A percentile compares a stretch with the other conserved stretches of the same genome.
phyloP scores from a whole-genome alignment of 2,888 invertebrate species.

The Clanis bilineata region DNA sequence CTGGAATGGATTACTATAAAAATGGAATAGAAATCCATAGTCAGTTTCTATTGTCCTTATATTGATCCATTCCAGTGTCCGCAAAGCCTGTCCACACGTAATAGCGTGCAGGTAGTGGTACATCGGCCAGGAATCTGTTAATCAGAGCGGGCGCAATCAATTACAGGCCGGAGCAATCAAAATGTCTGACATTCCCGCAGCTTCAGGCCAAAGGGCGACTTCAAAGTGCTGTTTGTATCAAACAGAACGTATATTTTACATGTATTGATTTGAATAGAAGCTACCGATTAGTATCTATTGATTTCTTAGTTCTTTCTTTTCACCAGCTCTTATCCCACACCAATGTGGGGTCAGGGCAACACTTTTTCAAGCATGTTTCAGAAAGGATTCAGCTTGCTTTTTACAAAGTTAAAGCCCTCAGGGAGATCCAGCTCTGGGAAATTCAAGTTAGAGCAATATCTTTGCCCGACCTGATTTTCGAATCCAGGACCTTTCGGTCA shows the following conservation, averaged over 20 bases:
- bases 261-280: background rate
- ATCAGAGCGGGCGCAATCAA: slow-evolving; percentile 74
- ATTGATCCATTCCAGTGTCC: background rate
- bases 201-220: slow-evolving; percentile 45
- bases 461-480: no score
- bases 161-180: slow-evolving; percentile 69
- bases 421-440: no score
- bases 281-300: no score
- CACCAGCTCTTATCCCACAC: no score
- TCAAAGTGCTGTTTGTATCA: slow-evolving; percentile 41
- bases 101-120: slow-evolving; percentile 29
- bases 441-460: no score
- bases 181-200: slow-evolving; percentile 64
- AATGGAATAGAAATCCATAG: background rate
- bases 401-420: no score
- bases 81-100: slow-evolving; percentile 14
- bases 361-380: no score
- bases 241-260: background rate
- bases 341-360: no score
- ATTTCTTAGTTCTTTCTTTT: no score
- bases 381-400: no score
- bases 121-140: slow-evolving; percentile 66
- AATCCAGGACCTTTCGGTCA: no score
- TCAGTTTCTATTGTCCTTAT: background rate
- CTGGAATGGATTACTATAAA: no score